Evolutionary conservation across 2,113 vertebrate genomes (phyloP), one percentile per base, ranked within the genome.

Genomic region (Anoplopoma fimbria): DNA sequence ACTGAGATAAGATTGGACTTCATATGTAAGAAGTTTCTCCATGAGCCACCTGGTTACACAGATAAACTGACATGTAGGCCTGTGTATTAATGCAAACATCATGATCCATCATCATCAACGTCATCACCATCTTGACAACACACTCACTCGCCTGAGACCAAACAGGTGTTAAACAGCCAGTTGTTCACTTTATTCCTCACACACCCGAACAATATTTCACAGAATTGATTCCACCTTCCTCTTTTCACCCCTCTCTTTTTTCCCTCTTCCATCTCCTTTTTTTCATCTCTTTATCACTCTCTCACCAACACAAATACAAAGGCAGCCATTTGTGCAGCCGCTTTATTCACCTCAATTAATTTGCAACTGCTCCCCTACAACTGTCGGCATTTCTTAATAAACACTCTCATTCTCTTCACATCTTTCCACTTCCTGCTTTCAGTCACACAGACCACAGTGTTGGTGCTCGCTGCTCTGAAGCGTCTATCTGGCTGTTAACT

Each of bases 111-210:
- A 49, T 21, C 23, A 2, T 51, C 49, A 51, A 8, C n/a, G 2
- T 53, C 21, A 23, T 53, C n/a, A 53, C 49, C 49, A 23, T 51
- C 49, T 51, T 23, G 19, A 23, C 21, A 8, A 9, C 49, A 51
- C 47, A 49, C 15, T 14, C 14, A 42, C 5, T 47, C 14, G 9
- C 23, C 23, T 10, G 49, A n/a, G 57, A 77, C 65, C 70, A 29
- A 55, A 45, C 61, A 69, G 40, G 33, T 64, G 51, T 76, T 65
- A 53, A 83, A 83, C 82, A 77, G 19, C 15, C 65, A 31, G 62
- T 86, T 86, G 72, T 88, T 90, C 58, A 47, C 68, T 80, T 87
- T 72, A 71, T 88, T 67, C 33, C 72, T 60, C 55, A 77, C 62
- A 71, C 45, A 45, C 49, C 23, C 9, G 25, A 79, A 83, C 86